These are phyloP conservation scores for Germaria angustata DNA, from an alignment of 2,888 invertebrate species.

Conservation along the genomic window DNA sequence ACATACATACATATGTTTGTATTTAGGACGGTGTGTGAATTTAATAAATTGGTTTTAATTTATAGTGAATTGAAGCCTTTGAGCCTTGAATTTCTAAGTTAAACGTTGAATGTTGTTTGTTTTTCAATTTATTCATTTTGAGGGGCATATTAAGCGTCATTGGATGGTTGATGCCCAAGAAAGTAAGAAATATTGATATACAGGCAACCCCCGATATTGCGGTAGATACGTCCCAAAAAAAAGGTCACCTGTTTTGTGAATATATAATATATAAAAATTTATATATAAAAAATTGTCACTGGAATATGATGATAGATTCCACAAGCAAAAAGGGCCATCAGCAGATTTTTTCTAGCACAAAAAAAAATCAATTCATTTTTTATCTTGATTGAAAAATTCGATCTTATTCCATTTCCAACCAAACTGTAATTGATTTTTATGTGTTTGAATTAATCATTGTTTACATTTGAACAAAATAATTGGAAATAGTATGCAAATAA, in stretches of 20 bases:
- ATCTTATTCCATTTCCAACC: not conserved
- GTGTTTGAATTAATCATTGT: conserved; percentile 2
- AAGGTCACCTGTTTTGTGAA: no score
- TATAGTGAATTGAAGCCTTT: conserved; percentile 50
- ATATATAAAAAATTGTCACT: no score
- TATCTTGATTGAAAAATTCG: no score
- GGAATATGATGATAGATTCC: no score
- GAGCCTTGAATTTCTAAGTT: conserved; percentile 38
- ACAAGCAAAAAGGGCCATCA: no score
- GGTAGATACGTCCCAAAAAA: no score
- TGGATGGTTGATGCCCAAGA: not conserved
- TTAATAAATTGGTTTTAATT: conserved; percentile 56
- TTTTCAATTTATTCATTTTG: conserved; percentile 43
- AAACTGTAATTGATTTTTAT: not conserved
- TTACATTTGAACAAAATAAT: not conserved
- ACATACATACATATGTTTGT: not conserved
- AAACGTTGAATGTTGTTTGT: not conserved
- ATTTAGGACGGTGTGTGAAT: not conserved
- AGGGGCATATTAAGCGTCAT: conserved; percentile 44
- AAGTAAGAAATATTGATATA: not conserved
- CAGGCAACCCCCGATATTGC: no score
- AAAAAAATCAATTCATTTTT: no score
- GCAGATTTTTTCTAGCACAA: no score
- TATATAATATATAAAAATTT: no score
- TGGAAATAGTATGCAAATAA: no score